Base-by-base conservation (phyloP, 2,888 invertebrate genomes). In the Villa cingulata region DNA sequence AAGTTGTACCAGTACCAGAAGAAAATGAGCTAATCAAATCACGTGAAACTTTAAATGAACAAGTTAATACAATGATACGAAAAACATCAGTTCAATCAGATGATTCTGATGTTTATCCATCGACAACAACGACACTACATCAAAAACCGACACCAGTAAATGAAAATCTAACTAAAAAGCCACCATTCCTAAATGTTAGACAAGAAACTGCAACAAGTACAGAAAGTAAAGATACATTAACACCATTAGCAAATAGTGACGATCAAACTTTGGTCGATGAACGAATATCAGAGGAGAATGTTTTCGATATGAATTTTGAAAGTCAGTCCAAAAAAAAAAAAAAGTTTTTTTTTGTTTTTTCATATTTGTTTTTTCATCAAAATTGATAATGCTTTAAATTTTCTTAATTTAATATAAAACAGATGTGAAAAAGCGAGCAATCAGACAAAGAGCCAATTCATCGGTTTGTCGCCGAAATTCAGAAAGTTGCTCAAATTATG, bases 1-100 rank as follows among this genome's bases (percentile, higher is more conserved):
- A 76, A 61, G 81, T 81, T 54, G 74, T 80, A 50, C 77, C 80
- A 18, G 74, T 80, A 45, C 78, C 80, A 53, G 80, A 81, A 69
- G 80, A 80, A 59, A 65, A 66, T 41, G 80, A 80, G 61, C 71
- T 62, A 48, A 60, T 63, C 12, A 62, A 64, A 53, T 67, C 69
- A 1, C 60, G 62, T 0, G 69, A 68, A 55, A 63, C 65, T 0
- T 57, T 68, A 10, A 65, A 64, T 51, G 69, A 68, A 49, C 46
- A 34, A 19, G 16, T 39, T 34, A 43, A 29, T 1, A 45, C 6
- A 20, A 57, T 60, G 6, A 59, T 59, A 39, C 63, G 70, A 37
- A 70, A 69, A 53, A 55, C 61, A 9, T 69, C 69, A 2, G 62
- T 65, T 47, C 63, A 65, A 48, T 70, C 70, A 15, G 69, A 68